Conservation (phyloP, 1,140 invertebrate species). For the Camponotus vicinus region DNA sequence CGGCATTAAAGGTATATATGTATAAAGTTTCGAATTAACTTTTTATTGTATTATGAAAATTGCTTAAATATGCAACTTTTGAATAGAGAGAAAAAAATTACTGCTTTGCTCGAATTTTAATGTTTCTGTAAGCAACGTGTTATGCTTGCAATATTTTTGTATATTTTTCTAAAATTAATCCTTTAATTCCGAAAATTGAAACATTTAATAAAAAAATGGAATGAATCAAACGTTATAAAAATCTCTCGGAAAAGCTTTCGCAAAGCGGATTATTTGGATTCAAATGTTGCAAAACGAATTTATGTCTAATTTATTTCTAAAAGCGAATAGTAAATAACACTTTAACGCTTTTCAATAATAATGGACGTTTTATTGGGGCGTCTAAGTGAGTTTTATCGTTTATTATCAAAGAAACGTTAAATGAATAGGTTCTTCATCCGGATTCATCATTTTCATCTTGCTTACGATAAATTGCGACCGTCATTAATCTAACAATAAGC, state of each 20-base stretch:
- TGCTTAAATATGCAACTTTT: background rate
- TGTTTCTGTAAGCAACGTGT: background rate
- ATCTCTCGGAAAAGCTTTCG: background rate
- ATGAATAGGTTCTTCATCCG: background rate
- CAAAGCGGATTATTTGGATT: background rate
- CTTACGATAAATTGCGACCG: background rate
- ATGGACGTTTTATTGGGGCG: background rate
- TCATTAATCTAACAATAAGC: conserved; percentile 7
- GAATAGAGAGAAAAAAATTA: background rate
- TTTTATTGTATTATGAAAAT: background rate
- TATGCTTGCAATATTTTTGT: background rate
- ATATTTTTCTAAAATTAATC: background rate
- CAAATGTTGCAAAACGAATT: background rate
- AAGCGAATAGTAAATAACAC: background rate
- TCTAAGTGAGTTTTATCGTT: background rate
- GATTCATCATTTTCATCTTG: background rate
- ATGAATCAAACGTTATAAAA: background rate
- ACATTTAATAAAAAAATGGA: background rate
- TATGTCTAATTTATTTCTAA: background rate
- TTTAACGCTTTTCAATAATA: background rate
- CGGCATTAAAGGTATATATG: background rate
- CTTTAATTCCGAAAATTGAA: background rate
- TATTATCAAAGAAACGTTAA: background rate
- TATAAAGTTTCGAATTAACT: background rate
- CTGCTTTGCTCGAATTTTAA: background rate